Evolutionary conservation across 1,140 invertebrate genomes (phyloP), one percentile per base, ranked within the genome.

Genomic region (Notospermus geniculatus): DNA sequence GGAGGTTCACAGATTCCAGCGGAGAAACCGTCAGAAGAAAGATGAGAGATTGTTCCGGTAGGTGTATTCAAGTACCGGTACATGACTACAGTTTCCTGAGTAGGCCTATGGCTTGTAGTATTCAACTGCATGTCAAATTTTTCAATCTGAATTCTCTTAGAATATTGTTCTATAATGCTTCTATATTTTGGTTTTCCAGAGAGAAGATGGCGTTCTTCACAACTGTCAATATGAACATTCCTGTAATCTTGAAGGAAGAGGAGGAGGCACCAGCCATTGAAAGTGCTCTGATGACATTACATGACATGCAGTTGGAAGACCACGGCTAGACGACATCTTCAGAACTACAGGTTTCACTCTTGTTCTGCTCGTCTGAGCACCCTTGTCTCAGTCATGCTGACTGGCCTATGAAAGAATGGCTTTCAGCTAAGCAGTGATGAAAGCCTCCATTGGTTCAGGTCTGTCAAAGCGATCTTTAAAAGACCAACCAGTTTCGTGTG

Each of bases 131-230:
- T n/a, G n/a, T n/a, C 39, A 43, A 43, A 43, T 43, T 43, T 11
- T 43, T 43, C 39, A 43, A 11, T 43, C 19, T 19, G 39, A 43
- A 43, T 43, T 43, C 19, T 19, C 11, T 43, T 19, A 43, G 39
- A 43, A 13, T 13, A 13, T 19, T 43, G 19, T 43, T 43, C 39
- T 19, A 13, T 43, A 11, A 43, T 50, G 19, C 19, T 50, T 5
- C 5, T 5, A 50, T 7, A 9, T 61, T 23, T 62, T 19, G 57
- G 29, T 62, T 57, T 84, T 85, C 25, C 82, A 95, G 92, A 84
- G 92, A 95, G 82, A 95, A 95, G 81, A 96, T 96, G 88, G 91
- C 92, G 15, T 96, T 96, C 81, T 95, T 96, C 77, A 94, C 92
- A n/a, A 66, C 63, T 13, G 86, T 88, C 5, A 91, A 90, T 71